Base-by-base conservation (phyloP, 2,797 vertebrate species). In the Limosa lapponica region DNA sequence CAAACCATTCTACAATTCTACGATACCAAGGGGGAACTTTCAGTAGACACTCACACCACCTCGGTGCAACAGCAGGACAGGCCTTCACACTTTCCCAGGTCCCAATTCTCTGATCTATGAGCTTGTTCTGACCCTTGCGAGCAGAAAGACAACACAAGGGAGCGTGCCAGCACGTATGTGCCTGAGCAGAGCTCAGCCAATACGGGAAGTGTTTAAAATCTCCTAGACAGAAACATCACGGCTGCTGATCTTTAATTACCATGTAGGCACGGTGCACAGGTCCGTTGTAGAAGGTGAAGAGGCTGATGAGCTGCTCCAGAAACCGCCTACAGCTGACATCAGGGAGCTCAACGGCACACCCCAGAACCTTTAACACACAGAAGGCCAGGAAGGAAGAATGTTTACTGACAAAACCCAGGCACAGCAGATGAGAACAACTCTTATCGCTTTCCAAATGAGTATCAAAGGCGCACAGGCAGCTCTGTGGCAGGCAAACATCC, bases 201-300 rank as follows among this genome's bases (percentile, higher is more conserved):
- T 2, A 25, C 0, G 1, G 70, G 1, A 37, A 25, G 43, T 0
- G 2, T 18, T 23, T 27, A 6, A 70, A 34, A 17, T 17, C 3
- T 54, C 41, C 16, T 2, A 23, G 15, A 55, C 77, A 61, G 41
- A 41, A 24, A 12, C 51, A 6, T 5, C 39, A 4, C 1, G 0
- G 27, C 25, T 16, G 57, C 51, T 39, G 36, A 25, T 28, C 55
- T n/a, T 13, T 19, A 71, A 27, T 36, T 96, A 99, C 99, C 99
- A 83, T 46, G 95, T 99, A 99, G 14, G 99, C 99, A 8, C 58
- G 92, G 16, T 96, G 97, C 57, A 99, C 97, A 0, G 99, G 98
- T 12, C 99, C 99, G 0, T 99, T 98, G 98, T 99, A 99, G 97
- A 99, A 99, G 79, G 98, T 97, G 90, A 99, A 99, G 70, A 99